Conservation (phyloP, 2,113 vertebrate genomes). For the Equus przewalskii region DNA sequence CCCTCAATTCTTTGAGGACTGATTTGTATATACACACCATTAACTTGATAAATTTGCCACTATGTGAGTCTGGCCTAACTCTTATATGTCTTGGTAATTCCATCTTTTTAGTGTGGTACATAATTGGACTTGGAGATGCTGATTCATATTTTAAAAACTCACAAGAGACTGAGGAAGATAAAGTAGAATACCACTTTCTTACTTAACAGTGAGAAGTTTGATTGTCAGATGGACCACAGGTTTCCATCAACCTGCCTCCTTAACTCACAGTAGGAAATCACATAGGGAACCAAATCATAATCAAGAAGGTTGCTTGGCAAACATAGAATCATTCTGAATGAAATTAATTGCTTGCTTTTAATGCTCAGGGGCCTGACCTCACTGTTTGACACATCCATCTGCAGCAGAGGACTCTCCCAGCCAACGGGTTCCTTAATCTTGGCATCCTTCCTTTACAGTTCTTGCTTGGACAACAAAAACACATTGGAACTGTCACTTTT, state of each 20-base stretch:
- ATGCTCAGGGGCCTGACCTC: neutral
- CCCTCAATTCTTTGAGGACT: neutral
- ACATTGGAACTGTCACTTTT: neutral
- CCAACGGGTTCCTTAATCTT: neutral
- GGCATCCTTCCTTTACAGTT: neutral
- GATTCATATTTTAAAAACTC: neutral
- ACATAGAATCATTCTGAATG: neutral
- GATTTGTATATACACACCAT: neutral
- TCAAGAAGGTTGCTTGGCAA: neutral
- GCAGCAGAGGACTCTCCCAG: neutral
- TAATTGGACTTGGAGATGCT: neutral
- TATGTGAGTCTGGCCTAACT: neutral
- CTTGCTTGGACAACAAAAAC: neutral
- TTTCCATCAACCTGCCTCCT: neutral
- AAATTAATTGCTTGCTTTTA: neutral
- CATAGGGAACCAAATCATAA: neutral
- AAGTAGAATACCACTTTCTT: neutral
- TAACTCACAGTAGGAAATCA: neutral
- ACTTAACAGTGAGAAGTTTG: neutral
- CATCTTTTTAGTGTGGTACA: neutral
- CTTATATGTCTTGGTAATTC: neutral
- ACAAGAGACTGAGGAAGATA: neutral
- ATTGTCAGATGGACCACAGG: neutral
- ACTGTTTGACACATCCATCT: neutral
- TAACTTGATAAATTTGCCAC: neutral